A percentile compares a stretch with the other conserved stretches of the same genome.
Evolutionary conservation across 1,140 invertebrate genomes (phyloP).

Genomic region (Belonocnema kinseyi): DNA sequence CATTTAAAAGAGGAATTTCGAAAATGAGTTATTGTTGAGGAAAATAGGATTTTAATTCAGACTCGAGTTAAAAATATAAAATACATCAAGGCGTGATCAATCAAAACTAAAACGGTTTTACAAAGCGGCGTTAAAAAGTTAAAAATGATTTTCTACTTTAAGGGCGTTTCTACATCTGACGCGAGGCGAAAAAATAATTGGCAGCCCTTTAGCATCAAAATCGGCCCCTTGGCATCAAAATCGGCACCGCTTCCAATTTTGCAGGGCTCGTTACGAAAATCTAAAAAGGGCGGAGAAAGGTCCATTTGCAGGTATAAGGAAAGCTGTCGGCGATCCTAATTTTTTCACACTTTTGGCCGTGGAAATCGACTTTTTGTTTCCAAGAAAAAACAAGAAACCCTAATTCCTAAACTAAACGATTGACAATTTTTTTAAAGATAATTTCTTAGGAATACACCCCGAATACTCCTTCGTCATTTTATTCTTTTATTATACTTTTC

Average conservation of each 20-base stretch:
- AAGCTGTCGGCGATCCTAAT: slow-evolving; percentile 8
- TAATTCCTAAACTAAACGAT: background rate
- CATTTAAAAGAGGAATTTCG: background rate
- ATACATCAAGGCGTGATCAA: background rate
- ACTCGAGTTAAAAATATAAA: background rate
- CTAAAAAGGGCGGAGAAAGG: background rate
- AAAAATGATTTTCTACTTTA: background rate
- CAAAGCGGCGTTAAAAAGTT: background rate
- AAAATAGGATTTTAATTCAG: background rate
- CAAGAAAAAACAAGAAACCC: slow-evolving; percentile 10
- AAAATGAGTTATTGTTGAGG: background rate
- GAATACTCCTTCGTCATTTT: background rate
- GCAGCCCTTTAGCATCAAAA: slow-evolving; percentile 3
- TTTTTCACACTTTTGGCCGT: slow-evolving; percentile 18
- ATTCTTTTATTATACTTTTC: background rate
- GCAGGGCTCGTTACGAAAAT: background rate
- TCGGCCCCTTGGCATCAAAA: background rate
- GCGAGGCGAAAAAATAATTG: slow-evolving; percentile 15
- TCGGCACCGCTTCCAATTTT: slow-evolving; percentile 1
- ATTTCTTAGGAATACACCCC: background rate
- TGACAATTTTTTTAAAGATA: slow-evolving; percentile 17
- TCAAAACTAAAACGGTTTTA: slow-evolving; percentile 6
- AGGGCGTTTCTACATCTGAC: slow-evolving; percentile 27
- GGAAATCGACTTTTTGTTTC: slow-evolving; percentile 11
- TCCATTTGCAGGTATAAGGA: slow-evolving; percentile 26